Base-by-base conservation (phyloP, 2,113 vertebrate genomes). In the Mastomys coucha region DNA sequence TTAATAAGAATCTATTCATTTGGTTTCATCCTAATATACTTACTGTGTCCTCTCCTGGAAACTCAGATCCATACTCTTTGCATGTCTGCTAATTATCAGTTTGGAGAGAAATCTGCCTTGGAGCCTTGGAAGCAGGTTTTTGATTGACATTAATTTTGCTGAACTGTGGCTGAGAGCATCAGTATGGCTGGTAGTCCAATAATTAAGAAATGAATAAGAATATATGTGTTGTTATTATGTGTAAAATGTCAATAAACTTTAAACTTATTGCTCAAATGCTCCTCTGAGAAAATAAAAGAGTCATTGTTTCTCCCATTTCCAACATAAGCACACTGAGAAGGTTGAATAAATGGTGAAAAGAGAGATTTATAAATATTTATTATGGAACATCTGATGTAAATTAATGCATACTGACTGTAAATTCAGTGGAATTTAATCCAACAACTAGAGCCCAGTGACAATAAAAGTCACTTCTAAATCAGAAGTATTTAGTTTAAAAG, bases 101-200 rank as follows among this genome's bases (percentile, higher is more conserved):
- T 78, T 31, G 69, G 17, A 12, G 13, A 36, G 17, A 91, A 49
- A n/a, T 84, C 16, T 31, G 3, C 4, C 17, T 16, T 31, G 12
- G 4, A 19, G 22, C 12, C 28, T 4, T 22, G 26, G 2, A 31
- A 19, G 14, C 3, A 5, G 1, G 13, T 10, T 31, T 31, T 17
- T 45, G 33, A 56, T 2, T 67, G 58, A 69, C 51, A 70, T 75
- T 80, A 84, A 49, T 26, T 72, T 94, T 93, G 9, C 7, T 72
- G 60, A 42, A 49, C 36, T 63, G 8, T 81, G 49, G 78, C 1
- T 82, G 8, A 89, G 20, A 91, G 7, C 4, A 17, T 36, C 31
- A 45, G 20, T 36, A 14, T 31, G 20, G 2, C 45, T 90, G 12
- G 76, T 53, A 84, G 16, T 60, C 0, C 36, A 24, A 72, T 92